Evolutionary conservation across 2,888 invertebrate genomes (phyloP).

Genomic region (Neoascia interrupta): DNA sequence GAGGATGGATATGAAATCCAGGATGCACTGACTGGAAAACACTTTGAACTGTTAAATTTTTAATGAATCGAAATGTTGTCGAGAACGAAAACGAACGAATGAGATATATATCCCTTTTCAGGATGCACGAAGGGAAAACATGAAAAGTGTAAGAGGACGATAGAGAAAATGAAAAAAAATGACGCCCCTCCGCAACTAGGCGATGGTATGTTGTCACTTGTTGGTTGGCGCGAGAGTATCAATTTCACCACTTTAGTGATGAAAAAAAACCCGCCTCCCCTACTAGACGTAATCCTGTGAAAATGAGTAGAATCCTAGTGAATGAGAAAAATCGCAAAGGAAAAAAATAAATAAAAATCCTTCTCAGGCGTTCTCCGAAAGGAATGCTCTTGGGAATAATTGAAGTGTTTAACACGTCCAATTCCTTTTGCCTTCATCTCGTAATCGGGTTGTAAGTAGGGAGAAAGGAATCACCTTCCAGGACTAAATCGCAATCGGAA

Average conservation of each 20-base stretch:
- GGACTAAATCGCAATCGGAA: conserved; percentile 59
- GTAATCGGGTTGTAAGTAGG: conserved; percentile 65
- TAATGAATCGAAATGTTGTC: conserved; percentile 78
- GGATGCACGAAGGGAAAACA: conserved; percentile 60
- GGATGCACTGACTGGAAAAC: conserved; percentile 75
- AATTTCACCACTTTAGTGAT: conserved; percentile 62
- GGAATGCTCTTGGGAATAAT: conserved; percentile 68
- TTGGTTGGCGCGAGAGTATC: conserved; percentile 68
- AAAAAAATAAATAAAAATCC: conserved; percentile 13
- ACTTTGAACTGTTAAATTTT: conserved; percentile 79
- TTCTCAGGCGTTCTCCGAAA: conserved; percentile 1
- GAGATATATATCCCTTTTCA: conserved; percentile 51
- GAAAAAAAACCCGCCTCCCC: conserved; percentile 4
- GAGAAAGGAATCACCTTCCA: conserved; percentile 28
- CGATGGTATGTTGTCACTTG: conserved; percentile 66
- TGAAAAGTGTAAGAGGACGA: conserved; percentile 54
- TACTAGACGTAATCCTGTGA: conserved; percentile 50
- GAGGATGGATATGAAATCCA: conserved; percentile 62
- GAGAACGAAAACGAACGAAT: conserved; percentile 40
- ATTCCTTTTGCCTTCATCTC: conserved; percentile 53
- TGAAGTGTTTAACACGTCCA: conserved; percentile 69
- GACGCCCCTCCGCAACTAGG: background rate
- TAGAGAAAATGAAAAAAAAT: conserved; percentile 6
- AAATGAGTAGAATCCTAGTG: conserved; percentile 49
- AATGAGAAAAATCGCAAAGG: conserved; percentile 7